These are phyloP conservation scores for Micrasema longulum DNA, from an alignment of 1,140 invertebrate genomes.

Conservation along the genomic window DNA sequence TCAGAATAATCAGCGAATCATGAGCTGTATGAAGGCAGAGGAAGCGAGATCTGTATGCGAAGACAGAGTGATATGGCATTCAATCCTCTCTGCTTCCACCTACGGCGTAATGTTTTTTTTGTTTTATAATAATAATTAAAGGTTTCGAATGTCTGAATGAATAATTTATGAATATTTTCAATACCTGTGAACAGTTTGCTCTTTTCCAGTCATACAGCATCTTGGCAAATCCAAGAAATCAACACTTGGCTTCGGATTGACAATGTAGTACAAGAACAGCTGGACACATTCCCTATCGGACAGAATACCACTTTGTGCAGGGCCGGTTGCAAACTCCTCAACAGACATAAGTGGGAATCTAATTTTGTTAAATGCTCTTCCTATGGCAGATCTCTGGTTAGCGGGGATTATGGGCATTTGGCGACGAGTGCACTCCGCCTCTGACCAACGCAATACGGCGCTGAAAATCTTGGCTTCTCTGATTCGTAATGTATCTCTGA, in stretches of 20 bases:
- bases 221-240: constrained; percentile 80
- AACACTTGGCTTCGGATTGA: constrained; percentile 80
- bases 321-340: constrained; percentile 87
- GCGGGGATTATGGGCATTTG: constrained; percentile 75
- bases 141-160: too few species aligned
- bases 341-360: constrained; percentile 90
- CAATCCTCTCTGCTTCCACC: too few species aligned
- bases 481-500: constrained; percentile 83
- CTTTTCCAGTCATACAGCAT: constrained; percentile 87
- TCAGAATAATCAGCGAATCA: too few species aligned
- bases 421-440: constrained; percentile 80
- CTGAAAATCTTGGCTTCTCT: constrained; percentile 86
- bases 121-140: too few species aligned
- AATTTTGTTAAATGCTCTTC: constrained; percentile 77
- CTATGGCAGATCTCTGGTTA: constrained; percentile 79
- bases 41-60: too few species aligned
- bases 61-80: too few species aligned
- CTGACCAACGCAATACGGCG: constrained; percentile 80
- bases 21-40: too few species aligned
- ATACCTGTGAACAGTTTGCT: constrained; percentile 76
- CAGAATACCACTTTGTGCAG: constrained; percentile 82
- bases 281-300: constrained; percentile 82
- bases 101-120: too few species aligned
- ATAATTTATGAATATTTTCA: too few species aligned
- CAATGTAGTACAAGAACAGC: constrained; percentile 86